Percentiles rank a stretch among this genome's conserved stretches.
Evolutionary conservation across 2,888 invertebrate genomes (phyloP).

Genomic region (Melinaea marsaeus): DNA sequence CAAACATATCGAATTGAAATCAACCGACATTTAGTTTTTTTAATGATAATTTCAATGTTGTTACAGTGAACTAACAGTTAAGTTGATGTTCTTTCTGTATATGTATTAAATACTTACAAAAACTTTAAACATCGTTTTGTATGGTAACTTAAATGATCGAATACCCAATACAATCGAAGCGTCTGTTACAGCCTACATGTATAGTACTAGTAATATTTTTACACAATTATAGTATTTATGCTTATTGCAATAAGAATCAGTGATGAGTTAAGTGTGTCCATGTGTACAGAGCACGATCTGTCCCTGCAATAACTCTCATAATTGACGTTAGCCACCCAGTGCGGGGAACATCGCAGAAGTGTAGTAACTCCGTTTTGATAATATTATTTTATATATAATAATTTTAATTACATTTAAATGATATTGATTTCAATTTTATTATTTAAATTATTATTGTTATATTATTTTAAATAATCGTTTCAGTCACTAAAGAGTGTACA

Average conservation of each 20-base stretch:
- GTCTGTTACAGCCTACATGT: conserved; percentile 49
- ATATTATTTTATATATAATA: background rate
- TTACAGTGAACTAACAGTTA: no score
- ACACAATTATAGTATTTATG: conserved; percentile 17
- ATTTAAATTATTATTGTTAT: no score
- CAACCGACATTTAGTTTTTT: no score
- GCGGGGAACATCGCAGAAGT: conserved; percentile 14
- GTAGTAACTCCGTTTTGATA: conserved; percentile 13
- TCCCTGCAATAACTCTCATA: conserved; percentile 68
- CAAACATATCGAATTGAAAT: no score
- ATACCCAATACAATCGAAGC: conserved; percentile 30
- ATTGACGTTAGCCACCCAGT: conserved; percentile 73
- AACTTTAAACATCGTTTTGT: conserved; percentile 28
- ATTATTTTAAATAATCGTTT: no score
- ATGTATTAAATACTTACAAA: conserved; percentile 15
- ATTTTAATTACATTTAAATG: no score
- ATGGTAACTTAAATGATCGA: conserved; percentile 17
- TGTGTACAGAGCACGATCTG: conserved; percentile 55
- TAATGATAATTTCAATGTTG: no score
- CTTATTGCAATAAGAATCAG: conserved; percentile 19
- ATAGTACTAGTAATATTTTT: conserved; percentile 31
- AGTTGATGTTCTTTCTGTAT: no score
- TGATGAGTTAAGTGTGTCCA: conserved; percentile 15
- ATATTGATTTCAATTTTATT: no score
- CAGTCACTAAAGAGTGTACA: no score